Percentiles rank a stretch among this genome's conserved stretches.
Conservation (phyloP, 2,888 invertebrate species). For the Mythimna albipuncta region DNA sequence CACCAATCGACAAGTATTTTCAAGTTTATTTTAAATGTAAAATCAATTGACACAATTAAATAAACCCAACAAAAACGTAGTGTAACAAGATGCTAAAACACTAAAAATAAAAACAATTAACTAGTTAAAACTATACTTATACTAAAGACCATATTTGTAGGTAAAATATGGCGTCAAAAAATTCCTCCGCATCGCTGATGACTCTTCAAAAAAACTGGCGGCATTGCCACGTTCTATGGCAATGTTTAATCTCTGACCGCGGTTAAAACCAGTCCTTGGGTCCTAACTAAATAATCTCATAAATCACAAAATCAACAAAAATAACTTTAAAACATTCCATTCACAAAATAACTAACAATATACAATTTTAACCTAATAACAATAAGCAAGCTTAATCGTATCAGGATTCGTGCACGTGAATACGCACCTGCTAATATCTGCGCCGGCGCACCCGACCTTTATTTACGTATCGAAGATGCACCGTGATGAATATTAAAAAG, state of each 20-base stretch:
- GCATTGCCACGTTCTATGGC: too few relatives aligned
- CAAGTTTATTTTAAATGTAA: background rate
- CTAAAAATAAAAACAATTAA: background rate
- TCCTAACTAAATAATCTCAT: too few relatives aligned
- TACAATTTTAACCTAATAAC: constrained; percentile 15
- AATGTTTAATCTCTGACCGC: too few relatives aligned
- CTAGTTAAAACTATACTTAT: too few relatives aligned
- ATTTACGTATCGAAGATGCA: constrained; percentile 58
- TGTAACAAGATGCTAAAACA: background rate
- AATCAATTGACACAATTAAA: constrained; percentile 11
- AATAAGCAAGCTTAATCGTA: constrained; percentile 34
- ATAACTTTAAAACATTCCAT: constrained; percentile 2
- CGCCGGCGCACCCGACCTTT: constrained; percentile 65
- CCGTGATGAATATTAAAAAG: constrained; percentile 68
- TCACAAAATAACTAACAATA: background rate
- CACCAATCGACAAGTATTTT: background rate
- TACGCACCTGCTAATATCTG: constrained; percentile 50
- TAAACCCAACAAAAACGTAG: too few relatives aligned
- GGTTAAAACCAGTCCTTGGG: too few relatives aligned
- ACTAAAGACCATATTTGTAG: too few relatives aligned
- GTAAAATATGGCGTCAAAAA: too few relatives aligned
- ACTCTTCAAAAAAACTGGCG: too few relatives aligned
- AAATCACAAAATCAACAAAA: background rate
- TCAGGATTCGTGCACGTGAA: constrained; percentile 53
- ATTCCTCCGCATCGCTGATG: too few relatives aligned